Evolutionary conservation across 2,888 invertebrate genomes (phyloP), one percentile per base, ranked within the genome.

Genomic region (Drosophila atroscutellata): DNA sequence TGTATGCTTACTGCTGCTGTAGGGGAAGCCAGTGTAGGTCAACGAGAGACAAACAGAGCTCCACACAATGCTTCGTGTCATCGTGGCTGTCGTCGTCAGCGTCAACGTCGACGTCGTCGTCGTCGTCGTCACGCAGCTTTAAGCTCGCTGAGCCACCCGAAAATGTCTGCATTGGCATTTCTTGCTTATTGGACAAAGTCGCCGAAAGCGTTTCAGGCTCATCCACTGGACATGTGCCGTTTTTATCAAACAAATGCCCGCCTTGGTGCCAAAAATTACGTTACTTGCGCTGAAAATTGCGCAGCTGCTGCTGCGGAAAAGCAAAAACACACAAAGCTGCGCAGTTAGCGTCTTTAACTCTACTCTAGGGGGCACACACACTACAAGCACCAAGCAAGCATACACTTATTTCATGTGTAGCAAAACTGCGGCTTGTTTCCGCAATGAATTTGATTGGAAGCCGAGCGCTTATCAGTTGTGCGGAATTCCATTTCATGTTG

Each of bases 1-100:
- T 72, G 56, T 57, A 28, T 65, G 45, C 63, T 57, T 28, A 3
- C 13, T 60, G 47, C 39, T 45, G 61, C 57, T 64, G 60, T 63
- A 78, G 81, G 78, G 75, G 80, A 65, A 72, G 77, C 65, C 70
- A 83, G 83, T 83, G 81, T 81, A 83, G 81, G 81, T 83, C 81
- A 81, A 69, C 70, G 80, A 72, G 81, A 81, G 72, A 70, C 77
- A 76, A 69, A 65, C 76, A 54, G 74, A 68, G 77, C 74, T 54
- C 49, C 51, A 65, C 39, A 72, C 60, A 77, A 72, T 64, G 60
- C 61, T 67, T 72, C 49, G 72, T 47, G 57, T 45, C 45, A 54
- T 28, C 47, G 54, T 52, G 13, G 37, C 3, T 24, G 18, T 39
- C 59, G 59, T 39, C 18, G 61, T 51, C 47, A 42, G 20, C 37